These are phyloP conservation scores for Spheniscus mendiculus DNA, from an alignment of 2,113 vertebrate species.

Conservation along the genomic window DNA sequence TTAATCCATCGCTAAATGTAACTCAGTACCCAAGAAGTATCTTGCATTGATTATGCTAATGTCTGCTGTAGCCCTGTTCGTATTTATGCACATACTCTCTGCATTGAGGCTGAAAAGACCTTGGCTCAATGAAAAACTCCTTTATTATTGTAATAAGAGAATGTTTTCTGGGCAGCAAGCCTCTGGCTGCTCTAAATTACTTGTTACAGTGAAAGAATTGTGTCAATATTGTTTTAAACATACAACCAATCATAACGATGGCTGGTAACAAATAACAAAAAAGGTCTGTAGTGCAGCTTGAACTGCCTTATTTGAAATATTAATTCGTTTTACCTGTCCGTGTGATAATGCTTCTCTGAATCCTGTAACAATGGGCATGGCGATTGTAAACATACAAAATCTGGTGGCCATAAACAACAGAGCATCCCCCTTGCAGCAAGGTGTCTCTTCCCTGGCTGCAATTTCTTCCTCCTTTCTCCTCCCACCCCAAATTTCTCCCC, in stretches of 20 bases:
- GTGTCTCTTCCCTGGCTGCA: not conserved
- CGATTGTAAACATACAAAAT: accelerated
- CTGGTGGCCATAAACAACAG: not conserved
- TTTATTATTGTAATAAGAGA: not conserved
- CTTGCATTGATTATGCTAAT: conserved; percentile 10
- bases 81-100: not conserved
- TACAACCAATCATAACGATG: not conserved
- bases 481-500: not conserved
- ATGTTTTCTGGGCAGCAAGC: not conserved
- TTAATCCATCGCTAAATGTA: conserved; percentile 7
- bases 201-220: not conserved
- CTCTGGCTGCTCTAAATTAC: not conserved
- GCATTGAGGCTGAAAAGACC: not conserved
- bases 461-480: not conserved
- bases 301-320: not conserved
- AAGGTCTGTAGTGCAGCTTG: not conserved
- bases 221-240: not conserved
- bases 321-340: not conserved
- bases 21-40: not conserved
- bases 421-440: not conserved
- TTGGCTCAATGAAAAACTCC: not conserved
- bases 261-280: not conserved
- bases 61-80: not conserved
- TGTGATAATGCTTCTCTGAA: not conserved
- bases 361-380: not conserved